Evolutionary conservation across 2,113 vertebrate genomes (phyloP), one percentile per base, ranked within the genome.

Genomic region (Cavia aperea): DNA sequence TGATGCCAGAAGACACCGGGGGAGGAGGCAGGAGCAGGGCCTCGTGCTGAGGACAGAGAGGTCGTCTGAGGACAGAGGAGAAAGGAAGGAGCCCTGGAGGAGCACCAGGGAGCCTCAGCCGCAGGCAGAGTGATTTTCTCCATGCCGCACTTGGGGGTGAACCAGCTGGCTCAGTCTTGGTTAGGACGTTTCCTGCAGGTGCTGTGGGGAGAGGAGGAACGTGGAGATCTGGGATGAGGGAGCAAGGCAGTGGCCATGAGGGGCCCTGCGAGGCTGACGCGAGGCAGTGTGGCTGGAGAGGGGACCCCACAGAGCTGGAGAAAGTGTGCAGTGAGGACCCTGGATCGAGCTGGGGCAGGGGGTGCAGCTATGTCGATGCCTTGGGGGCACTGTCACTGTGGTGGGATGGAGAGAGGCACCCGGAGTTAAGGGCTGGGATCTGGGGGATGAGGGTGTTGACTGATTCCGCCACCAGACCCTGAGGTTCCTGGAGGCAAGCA

Each of bases 281-380:
- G 58, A 19, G 13, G 2, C 10, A 11, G 43, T 0, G 0, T 33
- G 62, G 23, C 24, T 14, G 31, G 31, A 43, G 23, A 2, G 14
- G 8, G 43, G 16, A 31, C 6, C 54, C 51, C 4, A 1, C 26
- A 2, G 11, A 3, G 33, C 26, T 2, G 36, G 23, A 15, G 18
- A 1, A 3, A 62, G 58, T 31, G 18, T 15, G n/a, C 46, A 18
- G 46, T 23, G 21, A 23, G n/a, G 23, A 36, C 11, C 11, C 75
- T n/a, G 63, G 21, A 31, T 21, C 0, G 7, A 16, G 33, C 49
- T 24, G 9, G 26, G 21, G 39, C 33, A 33, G 11, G 46, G 7
- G 7, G 70, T 12, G 46, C 39, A 29, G 12, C 11, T 31, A 26
- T 26, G 26, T 56, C 18, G 26, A 46, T 26, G 36, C 56, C 58